Evolutionary conservation across 2,113 vertebrate species (phyloP), one percentile per base, ranked within the genome.

Genomic region (Microcebus lehilahytsara): DNA sequence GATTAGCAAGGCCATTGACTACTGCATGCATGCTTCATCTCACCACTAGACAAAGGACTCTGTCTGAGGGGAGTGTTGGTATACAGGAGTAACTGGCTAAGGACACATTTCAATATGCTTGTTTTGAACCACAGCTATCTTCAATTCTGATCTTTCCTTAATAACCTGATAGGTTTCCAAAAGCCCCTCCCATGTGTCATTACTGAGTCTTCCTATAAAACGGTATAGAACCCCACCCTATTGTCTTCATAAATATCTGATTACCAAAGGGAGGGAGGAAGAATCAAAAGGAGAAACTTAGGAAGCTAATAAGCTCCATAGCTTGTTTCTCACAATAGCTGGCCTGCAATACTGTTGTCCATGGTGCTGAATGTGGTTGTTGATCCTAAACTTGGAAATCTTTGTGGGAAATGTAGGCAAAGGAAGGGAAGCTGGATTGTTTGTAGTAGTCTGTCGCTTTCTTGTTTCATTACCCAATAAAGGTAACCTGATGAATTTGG

Each of bases 281-380:
- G 40, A 79, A 92, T 85, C 49, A 96, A 95, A 51, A 83, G n/a
- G 51, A 69, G 85, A 97, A 95, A 67, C 88, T 64, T 75, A 74
- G 77, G 94, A 75, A 97, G 84, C 53, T 60, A 66, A 85, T 56
- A 80, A 84, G 89, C 49, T 34, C 89, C 40, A 22, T 79, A 83
- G 66, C 83, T 0, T 0, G 37, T 85, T 91, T 89, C 14, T 16
- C 37, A 88, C 20, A 93, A 60, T 60, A 32, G 71, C 56, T 86
- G n/a, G n/a, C 34, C 84, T 6, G 25, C 67, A 16, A 3, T 83
- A 81, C 34, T 97, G 93, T 67, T 97, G 80, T 98, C 96, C 96
- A 80, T 96, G 98, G 96, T 95, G 92, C 92, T 97, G 95, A 91
- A 98, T 85, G 16, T 66, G 1, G 69, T 97, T 51, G 30, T 92